A percentile compares a stretch with the other conserved stretches of the same genome.
phyloP scores from a whole-genome alignment of 2,113 vertebrate species.

The Notechis scutatus region DNA sequence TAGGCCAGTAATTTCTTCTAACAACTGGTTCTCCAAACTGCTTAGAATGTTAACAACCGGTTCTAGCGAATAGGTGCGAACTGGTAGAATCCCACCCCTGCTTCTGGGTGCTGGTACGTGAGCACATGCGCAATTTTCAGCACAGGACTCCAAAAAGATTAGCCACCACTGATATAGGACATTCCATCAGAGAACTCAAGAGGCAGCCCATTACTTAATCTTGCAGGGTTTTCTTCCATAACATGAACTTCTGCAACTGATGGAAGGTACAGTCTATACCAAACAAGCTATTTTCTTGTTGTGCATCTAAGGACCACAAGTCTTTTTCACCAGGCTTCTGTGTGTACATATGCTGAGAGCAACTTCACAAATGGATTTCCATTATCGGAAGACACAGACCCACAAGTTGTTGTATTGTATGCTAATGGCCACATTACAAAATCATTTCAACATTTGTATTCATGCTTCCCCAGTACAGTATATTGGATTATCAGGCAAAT shows the following conservation, averaged over 20 bases:
- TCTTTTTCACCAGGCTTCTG: not conserved
- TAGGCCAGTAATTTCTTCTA: no score
- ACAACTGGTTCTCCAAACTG: no score
- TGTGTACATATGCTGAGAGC: not conserved
- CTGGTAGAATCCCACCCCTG: no score
- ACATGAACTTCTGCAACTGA: not conserved
- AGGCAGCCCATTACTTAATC: no score
- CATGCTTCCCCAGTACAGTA: not conserved
- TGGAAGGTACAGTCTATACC: not conserved
- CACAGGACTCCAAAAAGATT: no score
- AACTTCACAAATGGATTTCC: not conserved
- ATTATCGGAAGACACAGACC: not conserved
- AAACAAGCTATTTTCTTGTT: not conserved
- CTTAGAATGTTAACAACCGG: no score
- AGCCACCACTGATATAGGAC: not conserved
- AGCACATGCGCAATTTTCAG: no score
- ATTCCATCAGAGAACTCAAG: not conserved
- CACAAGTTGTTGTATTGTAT: not conserved
- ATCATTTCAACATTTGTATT: not conserved
- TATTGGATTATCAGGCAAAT: not conserved
- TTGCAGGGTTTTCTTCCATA: not conserved
- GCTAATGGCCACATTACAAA: not conserved
- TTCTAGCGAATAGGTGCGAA: no score
- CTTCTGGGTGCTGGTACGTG: no score
- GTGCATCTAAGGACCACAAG: not conserved